Evolutionary conservation across 2,888 invertebrate species (phyloP).

Genomic region (Eurois occulta): DNA sequence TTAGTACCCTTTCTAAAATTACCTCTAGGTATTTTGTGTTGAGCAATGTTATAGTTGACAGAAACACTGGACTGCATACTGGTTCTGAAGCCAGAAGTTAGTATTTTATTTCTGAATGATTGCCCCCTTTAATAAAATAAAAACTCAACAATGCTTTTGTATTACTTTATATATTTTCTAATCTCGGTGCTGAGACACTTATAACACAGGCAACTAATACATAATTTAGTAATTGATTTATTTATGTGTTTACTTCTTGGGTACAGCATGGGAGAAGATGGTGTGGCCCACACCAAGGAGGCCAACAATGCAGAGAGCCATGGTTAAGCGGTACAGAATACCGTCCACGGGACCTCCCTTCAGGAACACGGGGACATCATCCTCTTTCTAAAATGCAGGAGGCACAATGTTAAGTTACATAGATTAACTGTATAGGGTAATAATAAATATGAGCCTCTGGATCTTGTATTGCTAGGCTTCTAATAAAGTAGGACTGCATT

Average conservation of each 20-base stretch:
- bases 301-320: constrained; percentile 83
- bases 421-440: neutral
- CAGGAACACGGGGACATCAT: constrained; percentile 90
- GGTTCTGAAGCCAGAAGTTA: neutral
- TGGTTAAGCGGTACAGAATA: constrained; percentile 85
- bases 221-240: constrained; percentile 70
- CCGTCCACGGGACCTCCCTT: constrained; percentile 90
- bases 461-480: neutral
- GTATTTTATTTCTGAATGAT: neutral
- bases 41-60: too few relatives aligned
- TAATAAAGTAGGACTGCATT: neutral
- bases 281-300: constrained; percentile 83
- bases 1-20: too few relatives aligned
- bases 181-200: constrained; percentile 74
- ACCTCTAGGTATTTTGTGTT: too few relatives aligned
- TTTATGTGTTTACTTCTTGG: constrained; percentile 77
- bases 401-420: neutral
- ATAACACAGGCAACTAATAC: constrained; percentile 80
- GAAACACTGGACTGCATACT: neutral
- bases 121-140: neutral
- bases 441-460: neutral
- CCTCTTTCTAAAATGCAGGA: constrained; percentile 87
- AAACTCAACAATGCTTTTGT: constrained; percentile 36
- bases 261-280: constrained; percentile 81
- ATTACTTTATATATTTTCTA: constrained; percentile 74